Conservation (phyloP, 2,797 vertebrate species). For the Pagetopsis macropterus region DNA sequence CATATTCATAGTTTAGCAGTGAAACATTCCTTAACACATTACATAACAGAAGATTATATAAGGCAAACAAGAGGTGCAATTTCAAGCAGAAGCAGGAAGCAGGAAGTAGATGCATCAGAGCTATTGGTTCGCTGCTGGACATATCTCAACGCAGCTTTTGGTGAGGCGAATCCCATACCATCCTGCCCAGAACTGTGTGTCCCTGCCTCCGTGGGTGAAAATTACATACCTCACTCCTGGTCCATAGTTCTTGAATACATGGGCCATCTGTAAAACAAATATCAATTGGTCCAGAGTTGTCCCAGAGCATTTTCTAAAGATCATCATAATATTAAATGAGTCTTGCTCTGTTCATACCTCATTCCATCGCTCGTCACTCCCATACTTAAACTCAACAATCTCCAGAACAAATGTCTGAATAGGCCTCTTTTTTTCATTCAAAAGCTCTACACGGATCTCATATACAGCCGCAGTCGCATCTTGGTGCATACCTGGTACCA, state of each 20-base stretch:
- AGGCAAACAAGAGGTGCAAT: conserved; percentile 24
- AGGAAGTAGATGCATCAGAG: background rate
- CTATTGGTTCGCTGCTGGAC: conserved; percentile 65
- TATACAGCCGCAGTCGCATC: conserved; percentile 89
- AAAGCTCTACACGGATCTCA: conserved; percentile 82
- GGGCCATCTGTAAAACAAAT: conserved; percentile 79
- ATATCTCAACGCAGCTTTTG: conserved; percentile 88
- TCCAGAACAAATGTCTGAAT: conserved; percentile 81
- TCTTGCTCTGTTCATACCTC: conserved; percentile 75
- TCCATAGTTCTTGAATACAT: conserved; percentile 90
- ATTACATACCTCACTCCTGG: conserved; percentile 86
- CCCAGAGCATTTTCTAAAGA: background rate
- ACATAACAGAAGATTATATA: background rate
- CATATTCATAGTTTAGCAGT: background rate
- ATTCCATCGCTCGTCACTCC: conserved; percentile 87
- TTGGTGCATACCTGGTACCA: conserved; percentile 86
- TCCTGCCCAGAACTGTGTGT: conserved; percentile 91
- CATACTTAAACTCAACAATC: conserved; percentile 83
- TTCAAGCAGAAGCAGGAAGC: conserved; percentile 24
- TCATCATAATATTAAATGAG: background rate
- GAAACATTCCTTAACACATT: background rate
- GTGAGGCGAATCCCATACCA: conserved; percentile 92
- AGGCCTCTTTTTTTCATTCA: conserved; percentile 70
- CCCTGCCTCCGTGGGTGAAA: conserved; percentile 90
- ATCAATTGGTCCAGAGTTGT: background rate